Base-by-base conservation (phyloP, 2,113 vertebrate species). In the Sprattus sprattus region DNA sequence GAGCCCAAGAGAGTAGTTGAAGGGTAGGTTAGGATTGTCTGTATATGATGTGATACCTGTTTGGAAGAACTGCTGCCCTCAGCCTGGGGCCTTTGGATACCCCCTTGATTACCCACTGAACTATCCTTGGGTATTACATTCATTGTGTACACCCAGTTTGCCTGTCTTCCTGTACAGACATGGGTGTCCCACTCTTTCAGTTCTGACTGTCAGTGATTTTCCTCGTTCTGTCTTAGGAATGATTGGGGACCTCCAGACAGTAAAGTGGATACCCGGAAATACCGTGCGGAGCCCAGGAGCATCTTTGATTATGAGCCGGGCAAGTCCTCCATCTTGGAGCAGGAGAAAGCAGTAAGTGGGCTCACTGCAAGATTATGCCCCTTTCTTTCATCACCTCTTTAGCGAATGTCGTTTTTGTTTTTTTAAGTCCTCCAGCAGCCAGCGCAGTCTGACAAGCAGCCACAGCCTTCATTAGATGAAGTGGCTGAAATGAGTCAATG, bases 281-380 rank as follows among this genome's bases (percentile, higher is more conserved):
- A 97, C 90, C 95, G 96, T 18, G 97, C 96, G 2, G 96, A 97
- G 88, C 96, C 97, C 18, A 94, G 96, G 86, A 97, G 96, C 84
- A 97, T 97, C 89, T 97, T 96, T 93, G 96, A 97, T 52, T 97
- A 97, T 4, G 96, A 97, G 89, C 96, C 96, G 0, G 97, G 96
- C 81, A 97, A 96, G 85, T 97, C 97, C 1, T 97, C 97, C 0
- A 94, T 97, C 91, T 93, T 97, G 64, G 96, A 97, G 80, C 96
- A 97, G 0, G 96, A 97, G 88, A 95, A 94, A 92, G 95, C 94
- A 90, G 96, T 97, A 95, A 96, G 96, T 84, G 3, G 16, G 20
- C 46, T 25, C 11, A 45, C 81, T 15, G n/a, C 28, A 49, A 45
- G 25, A 50, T 18, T 18, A 54, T 15, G 32, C 28, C 84, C 82